phyloP scores from a whole-genome alignment of 2,888 invertebrate species.

The Dascillus cervinus region DNA sequence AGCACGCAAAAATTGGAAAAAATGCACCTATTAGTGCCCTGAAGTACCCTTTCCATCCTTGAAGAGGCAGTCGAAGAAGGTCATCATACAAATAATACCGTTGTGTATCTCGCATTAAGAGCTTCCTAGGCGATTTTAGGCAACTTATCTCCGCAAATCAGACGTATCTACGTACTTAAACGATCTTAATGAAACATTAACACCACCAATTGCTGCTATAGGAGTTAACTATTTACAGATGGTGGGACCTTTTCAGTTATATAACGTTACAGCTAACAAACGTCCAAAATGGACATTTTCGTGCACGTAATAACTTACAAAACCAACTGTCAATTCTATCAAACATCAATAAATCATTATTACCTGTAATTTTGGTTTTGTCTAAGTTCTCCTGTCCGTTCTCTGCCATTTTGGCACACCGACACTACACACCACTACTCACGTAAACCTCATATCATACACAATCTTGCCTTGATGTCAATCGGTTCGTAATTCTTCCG shows the following conservation, averaged over 20 bases:
- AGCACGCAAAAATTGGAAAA: slow-evolving; percentile 4
- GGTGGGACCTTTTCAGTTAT: slow-evolving; percentile 39
- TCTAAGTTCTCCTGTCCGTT: slow-evolving; percentile 40
- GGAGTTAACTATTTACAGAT: slow-evolving; percentile 36
- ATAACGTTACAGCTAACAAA: slow-evolving; percentile 30
- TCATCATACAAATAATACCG: slow-evolving; percentile 9
- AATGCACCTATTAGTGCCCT: slow-evolving; percentile 5
- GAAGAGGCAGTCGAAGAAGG: slow-evolving; percentile 11
- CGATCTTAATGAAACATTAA: no score
- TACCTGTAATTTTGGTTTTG: slow-evolving; percentile 40
- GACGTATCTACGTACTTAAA: no score
- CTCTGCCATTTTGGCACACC: slow-evolving; percentile 43
- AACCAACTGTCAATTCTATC: slow-evolving; percentile 6
- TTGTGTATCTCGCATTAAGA: no score
- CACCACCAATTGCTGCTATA: no score
- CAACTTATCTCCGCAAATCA: not conserved
- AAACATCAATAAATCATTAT: slow-evolving; percentile 13
- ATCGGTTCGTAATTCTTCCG: not conserved
- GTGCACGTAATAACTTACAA: slow-evolving; percentile 4
- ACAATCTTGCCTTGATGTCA: slow-evolving; percentile 6
- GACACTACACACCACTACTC: slow-evolving; percentile 32
- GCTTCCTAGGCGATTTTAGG: slow-evolving; percentile 3
- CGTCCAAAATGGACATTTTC: slow-evolving; percentile 11
- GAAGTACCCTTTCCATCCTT: slow-evolving; percentile 12
- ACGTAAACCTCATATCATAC: slow-evolving; percentile 31